Conservation (phyloP, 92 coral and sea anemone genomes). For the Plumapathes pennacea region DNA sequence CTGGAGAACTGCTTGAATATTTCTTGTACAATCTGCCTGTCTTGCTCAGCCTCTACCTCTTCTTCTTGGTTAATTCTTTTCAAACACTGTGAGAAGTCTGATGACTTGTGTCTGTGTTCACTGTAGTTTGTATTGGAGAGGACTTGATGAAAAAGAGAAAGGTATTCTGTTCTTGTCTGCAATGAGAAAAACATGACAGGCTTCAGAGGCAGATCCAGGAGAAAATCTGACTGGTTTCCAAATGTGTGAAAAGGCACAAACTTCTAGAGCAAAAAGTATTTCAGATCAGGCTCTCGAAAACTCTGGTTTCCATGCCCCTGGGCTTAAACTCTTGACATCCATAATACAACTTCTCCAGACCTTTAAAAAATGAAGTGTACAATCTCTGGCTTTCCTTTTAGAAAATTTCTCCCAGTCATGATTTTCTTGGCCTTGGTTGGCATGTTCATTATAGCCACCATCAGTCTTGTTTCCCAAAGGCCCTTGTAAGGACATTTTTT, state of each 20-base stretch:
- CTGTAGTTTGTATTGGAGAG: constrained; percentile 74
- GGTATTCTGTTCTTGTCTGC: constrained; percentile 83
- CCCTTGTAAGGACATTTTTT: too few species aligned
- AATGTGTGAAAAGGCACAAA: too few species aligned
- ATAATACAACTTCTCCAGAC: too few species aligned
- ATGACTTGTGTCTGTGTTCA: constrained; percentile 63
- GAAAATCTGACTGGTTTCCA: too few species aligned
- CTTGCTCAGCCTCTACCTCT: constrained; percentile 61
- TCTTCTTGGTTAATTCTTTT: constrained; percentile 77
- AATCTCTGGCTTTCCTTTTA: not conserved
- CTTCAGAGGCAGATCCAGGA: too few species aligned
- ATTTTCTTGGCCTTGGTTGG: not conserved
- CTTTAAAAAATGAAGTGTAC: too few species aligned
- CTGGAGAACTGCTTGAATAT: constrained; percentile 56
- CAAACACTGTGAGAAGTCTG: constrained; percentile 62
- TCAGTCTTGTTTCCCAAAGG: too few species aligned
- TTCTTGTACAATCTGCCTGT: constrained; percentile 70
- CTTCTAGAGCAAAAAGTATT: too few species aligned
- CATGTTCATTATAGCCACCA: too few species aligned
- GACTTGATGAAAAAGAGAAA: constrained; percentile 69
- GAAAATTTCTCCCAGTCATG: not conserved
- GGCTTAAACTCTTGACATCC: too few species aligned
- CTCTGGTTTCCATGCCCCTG: too few species aligned
- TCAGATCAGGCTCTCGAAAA: too few species aligned
- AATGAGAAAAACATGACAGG: constrained; percentile 2